These are phyloP conservation scores for Xiphophorus hellerii DNA, from an alignment of 2,113 vertebrate genomes.

Conservation along the genomic window DNA sequence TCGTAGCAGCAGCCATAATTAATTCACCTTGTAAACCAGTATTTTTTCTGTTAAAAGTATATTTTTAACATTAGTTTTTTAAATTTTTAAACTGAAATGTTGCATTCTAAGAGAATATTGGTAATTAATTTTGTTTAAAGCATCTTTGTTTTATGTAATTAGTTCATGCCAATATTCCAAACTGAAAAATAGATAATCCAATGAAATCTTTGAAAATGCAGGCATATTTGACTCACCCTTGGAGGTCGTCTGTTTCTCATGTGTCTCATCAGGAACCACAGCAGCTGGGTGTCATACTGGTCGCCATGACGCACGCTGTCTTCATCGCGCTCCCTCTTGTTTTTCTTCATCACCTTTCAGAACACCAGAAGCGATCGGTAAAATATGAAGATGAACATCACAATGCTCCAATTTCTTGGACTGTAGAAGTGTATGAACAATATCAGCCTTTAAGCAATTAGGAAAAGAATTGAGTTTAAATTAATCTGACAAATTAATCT, in stretches of 20 bases:
- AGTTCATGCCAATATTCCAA: no score
- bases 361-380: background rate
- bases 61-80: background rate
- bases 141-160: no score
- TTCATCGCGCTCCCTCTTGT: conserved; percentile 92
- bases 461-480: background rate
- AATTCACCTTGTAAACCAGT: background rate
- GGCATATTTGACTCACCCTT: conserved; percentile 78
- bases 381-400: background rate
- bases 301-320: conserved; percentile 92
- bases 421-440: background rate
- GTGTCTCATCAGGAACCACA: conserved; percentile 98
- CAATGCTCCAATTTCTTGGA: background rate
- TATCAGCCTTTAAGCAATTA: background rate
- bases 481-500: background rate
- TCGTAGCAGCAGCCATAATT: background rate
- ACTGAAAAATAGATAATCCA: no score
- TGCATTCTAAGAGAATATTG: no score
- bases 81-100: no score
- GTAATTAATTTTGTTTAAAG: no score
- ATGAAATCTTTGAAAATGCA: no score
- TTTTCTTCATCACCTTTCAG: conserved; percentile 93
- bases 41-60: background rate
- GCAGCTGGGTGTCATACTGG: conserved; percentile 94
- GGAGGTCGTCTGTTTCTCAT: conserved; percentile 90